Evolutionary conservation across 2,888 invertebrate species (phyloP), one percentile per base, ranked within the genome.

Genomic region (Lordiphosa fenestrarum): DNA sequence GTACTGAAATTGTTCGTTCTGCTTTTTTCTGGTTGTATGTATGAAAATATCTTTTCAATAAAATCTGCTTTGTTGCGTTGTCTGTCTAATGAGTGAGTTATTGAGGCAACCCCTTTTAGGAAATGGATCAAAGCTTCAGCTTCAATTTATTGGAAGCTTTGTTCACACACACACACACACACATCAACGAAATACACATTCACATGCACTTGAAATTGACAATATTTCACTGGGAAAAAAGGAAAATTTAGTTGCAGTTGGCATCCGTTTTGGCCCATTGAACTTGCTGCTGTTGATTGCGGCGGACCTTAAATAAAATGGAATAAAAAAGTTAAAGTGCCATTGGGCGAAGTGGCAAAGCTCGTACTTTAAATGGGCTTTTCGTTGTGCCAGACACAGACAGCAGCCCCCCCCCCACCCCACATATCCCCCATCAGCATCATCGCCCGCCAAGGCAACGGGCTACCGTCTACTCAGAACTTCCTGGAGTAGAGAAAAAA

Each of bases 221-320:
- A 82, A 77, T 77, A 78, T 77, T 83, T 77, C 69, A 82, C 68
- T 57, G 57, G 47, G 62, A 84, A 76, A 82, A 82, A 72, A 82
- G 71, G 55, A 75, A 74, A 71, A 82, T 77, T 78, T 84, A 78
- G 83, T 77, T 84, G 80, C 72, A 84, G 65, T 65, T 66, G 60
- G 62, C 64, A 69, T 56, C 46, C 71, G 62, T 64, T 78, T 71
- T 67, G 59, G 59, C 68, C 76, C 82, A 77, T 78, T 84, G 83
- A 84, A 84, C 83, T 67, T 67, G 30, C 30, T 71, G 80, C 56
- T 61, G 75, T 78, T 71, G 78, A 82, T 77, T 73, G 85, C 72
- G 73, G 73, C 62, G 33, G 52, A 46, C 63, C 48, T 47, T 5
- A 48, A 39, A 60, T 48, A 19, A 25, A 59, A 33, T 44, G 50